Percentiles rank a stretch among this genome's conserved stretches.
phyloP scores from a whole-genome alignment of 2,797 vertebrate genomes.

The Apogon hyalosoma region DNA sequence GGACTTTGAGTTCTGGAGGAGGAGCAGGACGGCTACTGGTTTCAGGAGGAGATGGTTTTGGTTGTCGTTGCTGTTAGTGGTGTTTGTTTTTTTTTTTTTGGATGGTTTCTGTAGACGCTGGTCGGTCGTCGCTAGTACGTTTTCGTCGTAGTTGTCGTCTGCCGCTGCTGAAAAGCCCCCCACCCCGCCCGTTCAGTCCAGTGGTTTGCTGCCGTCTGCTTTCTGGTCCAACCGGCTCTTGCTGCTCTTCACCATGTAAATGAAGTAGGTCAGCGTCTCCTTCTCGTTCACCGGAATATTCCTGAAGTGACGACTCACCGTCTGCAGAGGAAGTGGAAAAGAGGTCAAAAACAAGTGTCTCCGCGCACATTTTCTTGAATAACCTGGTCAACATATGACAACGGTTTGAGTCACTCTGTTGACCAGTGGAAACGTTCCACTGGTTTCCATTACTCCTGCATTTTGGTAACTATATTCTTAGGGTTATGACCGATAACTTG shows the following conservation, averaged over 20 bases:
- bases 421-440: no score
- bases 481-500: no score
- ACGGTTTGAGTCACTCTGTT: no score
- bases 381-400: no score
- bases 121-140: background rate
- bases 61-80: conserved; percentile 17
- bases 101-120: background rate
- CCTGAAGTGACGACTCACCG: conserved; percentile 98
- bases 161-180: background rate
- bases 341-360: background rate
- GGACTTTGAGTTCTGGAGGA: conserved; percentile 26
- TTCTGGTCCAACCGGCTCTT: conserved; percentile 98
- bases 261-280: conserved; percentile 98
- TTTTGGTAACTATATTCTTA: no score
- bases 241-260: conserved; percentile 99
- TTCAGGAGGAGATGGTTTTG: conserved; percentile 17
- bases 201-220: conserved; percentile 90
- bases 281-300: conserved; percentile 99
- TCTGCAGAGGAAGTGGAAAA: conserved; percentile 76
- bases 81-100: background rate
- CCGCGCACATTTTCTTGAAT: background rate
- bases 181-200: conserved; percentile 83
- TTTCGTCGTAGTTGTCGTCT: background rate
- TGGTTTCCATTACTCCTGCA: no score
- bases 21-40: background rate